Evolutionary conservation across 1,140 invertebrate genomes (phyloP), one percentile per base, ranked within the genome.

Genomic region (Drosophila miranda): DNA sequence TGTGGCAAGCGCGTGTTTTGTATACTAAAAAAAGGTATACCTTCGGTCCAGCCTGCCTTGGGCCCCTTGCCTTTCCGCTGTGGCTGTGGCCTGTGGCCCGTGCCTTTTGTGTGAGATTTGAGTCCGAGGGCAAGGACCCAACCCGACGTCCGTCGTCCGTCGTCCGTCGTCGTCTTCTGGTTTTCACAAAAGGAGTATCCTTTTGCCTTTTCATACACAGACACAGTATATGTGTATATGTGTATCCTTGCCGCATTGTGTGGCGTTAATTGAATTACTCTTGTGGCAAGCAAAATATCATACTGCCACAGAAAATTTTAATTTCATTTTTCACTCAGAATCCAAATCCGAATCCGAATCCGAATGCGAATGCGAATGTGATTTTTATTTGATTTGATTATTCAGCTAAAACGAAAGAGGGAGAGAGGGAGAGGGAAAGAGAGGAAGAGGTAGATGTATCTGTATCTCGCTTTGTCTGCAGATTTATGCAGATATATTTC

Each of bases 181-280:
- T 54, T 16, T 38, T 45, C 70, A 84, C 78, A 84, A 75, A 74
- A 66, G 70, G 26, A 59, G 43, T 74, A 48, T 64, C 51, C 58
- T 53, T 38, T 11, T 13, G 34, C 11, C 34, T 13, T 38, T 49
- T 51, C 41, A 45, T 7, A 50, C 13, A 57, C 4, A 34, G 6
- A 16, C 4, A 28, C 30, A 48, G 16, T 26, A 28, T 19, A 34
- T 6, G 23, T 23, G 23, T 57, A 49, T 48, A 21, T 69, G 66
- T 67, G 45, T 26, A 26, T 26, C 30, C 74, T 61, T 53, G 56
- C 52, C 72, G 61, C 62, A 86, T 87, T 86, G 81, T 86, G 74
- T 86, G 74, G n/a, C 38, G 50, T 81, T 87, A 87, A 86, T 86
- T 86, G 77, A 86, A 87, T 86, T 81, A 87, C 82, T 77, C 81